Conservation (phyloP, 92 coral and sea anemone genomes). For the Pocillopora grandis region DNA sequence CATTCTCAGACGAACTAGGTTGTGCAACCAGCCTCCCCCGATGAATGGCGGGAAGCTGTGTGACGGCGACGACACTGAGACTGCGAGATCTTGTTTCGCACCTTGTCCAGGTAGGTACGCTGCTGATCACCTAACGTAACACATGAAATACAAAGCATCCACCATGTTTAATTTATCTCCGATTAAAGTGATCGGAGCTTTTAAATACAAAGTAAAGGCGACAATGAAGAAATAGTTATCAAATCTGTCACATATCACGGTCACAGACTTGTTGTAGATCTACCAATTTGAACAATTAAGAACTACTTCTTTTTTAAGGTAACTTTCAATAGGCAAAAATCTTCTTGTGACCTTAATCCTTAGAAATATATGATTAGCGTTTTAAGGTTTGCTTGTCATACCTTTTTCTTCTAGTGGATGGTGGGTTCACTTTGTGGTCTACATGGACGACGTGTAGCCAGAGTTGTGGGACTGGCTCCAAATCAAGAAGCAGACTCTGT, state of each 20-base stretch:
- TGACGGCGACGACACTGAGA: conserved; percentile 74
- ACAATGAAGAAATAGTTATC: no score
- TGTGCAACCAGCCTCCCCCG: conserved; percentile 84
- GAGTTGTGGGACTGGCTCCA: conserved; percentile 85
- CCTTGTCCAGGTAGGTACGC: conserved; percentile 86
- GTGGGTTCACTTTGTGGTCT: conserved; percentile 87
- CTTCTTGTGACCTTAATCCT: not conserved
- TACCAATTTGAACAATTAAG: no score
- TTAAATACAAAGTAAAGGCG: no score
- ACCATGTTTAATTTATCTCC: no score
- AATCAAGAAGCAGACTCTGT: conserved; percentile 81
- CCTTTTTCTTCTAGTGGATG: conserved; percentile 50
- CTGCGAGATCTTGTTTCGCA: conserved; percentile 69
- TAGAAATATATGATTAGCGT: not conserved
- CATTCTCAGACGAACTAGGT: conserved; percentile 67
- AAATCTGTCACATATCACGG: no score
- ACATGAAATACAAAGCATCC: no score
- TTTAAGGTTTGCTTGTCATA: no score
- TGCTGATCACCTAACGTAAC: not conserved
- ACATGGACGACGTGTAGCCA: conserved; percentile 82
- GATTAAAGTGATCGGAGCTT: no score
- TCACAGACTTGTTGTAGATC: no score
- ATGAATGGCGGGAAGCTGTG: conserved; percentile 94
- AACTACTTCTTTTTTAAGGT: no score
- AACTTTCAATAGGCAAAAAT: no score